phyloP scores from a whole-genome alignment of 2,113 vertebrate genomes.

The Eudyptes chrysolophus region DNA sequence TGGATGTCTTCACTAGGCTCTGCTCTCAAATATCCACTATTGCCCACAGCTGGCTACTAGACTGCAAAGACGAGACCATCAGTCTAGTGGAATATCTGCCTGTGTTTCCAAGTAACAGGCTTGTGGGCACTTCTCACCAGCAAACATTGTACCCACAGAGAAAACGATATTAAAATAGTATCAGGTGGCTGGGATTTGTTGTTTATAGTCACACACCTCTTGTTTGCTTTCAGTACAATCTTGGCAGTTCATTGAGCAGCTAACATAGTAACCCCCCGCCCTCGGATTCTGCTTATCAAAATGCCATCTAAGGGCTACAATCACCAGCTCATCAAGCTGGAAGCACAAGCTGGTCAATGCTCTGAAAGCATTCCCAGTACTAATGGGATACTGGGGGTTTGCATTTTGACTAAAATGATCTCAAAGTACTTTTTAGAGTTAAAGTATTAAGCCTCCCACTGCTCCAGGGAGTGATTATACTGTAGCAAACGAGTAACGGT shows the following conservation, averaged over 20 bases:
- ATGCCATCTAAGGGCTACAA: background rate
- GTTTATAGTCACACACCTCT: background rate
- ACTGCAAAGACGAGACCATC: background rate
- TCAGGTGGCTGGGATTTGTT: background rate
- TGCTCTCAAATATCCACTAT: background rate
- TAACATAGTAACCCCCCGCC: background rate
- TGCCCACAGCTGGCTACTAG: background rate
- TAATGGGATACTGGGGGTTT: background rate
- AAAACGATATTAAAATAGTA: background rate
- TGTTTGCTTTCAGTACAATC: background rate
- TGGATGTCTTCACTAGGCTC: background rate
- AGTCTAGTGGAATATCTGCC: background rate
- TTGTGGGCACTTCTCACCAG: background rate
- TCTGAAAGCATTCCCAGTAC: background rate
- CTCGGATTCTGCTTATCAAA: background rate
- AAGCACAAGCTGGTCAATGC: background rate
- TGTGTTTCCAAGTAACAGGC: background rate
- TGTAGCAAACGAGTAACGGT: background rate
- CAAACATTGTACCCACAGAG: background rate
- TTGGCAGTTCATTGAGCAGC: background rate
- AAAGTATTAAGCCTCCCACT: background rate
- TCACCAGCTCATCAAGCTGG: background rate
- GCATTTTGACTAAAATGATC: background rate
- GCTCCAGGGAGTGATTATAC: background rate
- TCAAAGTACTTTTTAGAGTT: background rate